Base-by-base conservation (phyloP, 2,113 vertebrate genomes). In the Hyperoodon ampullatus region DNA sequence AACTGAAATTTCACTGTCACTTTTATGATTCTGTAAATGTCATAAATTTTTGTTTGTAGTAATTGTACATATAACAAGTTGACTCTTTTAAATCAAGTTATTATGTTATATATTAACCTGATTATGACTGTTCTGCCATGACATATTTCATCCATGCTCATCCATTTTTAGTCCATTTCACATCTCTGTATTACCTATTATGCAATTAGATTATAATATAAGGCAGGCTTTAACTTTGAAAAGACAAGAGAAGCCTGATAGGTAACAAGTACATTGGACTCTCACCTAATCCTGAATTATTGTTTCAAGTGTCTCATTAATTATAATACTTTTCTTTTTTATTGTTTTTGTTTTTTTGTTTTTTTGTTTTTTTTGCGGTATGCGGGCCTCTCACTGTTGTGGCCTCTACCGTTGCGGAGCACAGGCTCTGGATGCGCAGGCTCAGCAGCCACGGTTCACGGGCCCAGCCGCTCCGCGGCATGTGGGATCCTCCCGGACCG, bases 71-170 rank as follows among this genome's bases (percentile, higher is more conserved):
- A 75, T 83, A 94, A 90, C 94, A 50, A 63, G 0, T 77, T 82
- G n/a, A 24, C 23, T 95, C 28, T 88, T 83, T 88, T 83, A 58
- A 94, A 39, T 95, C 44, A 88, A 93, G 81, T 88, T 53, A 47
- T 55, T 66, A 61, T 77, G 50, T 66, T 60, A 21, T 60, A 24
- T 60, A 35, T 71, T 95, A 53, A 33, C 8, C 23, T 78, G 68
- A 9, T 89, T 86, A 66, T 68, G 44, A 92, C 63, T 93, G 7
- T 63, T 63, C 44, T 68, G 42, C 15, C 1, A 53, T 95, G 55
- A 50, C 2, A 3, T 28, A 13, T 42, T 47, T 94, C 84, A 72
- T 90, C 50, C 24, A 19, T 28, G 7, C 5, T 86, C 19, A 65
- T 70, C 44, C 44, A 12, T 72, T 66, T 58, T 75, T 82, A 78